These are phyloP conservation scores for Drosophila parabipectinata DNA, from an alignment of 1,140 invertebrate genomes.

Conservation along the genomic window DNA sequence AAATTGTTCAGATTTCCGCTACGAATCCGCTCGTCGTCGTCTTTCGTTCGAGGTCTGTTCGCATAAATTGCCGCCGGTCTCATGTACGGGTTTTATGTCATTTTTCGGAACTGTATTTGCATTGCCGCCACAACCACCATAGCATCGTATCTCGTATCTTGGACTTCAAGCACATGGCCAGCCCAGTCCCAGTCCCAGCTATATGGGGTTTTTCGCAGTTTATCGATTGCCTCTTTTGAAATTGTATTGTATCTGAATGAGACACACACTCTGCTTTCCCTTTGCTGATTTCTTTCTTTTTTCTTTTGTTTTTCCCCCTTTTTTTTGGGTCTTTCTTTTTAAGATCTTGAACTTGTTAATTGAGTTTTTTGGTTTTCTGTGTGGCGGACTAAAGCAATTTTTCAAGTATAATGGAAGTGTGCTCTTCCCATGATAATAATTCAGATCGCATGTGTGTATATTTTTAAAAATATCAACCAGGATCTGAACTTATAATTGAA, in stretches of 20 bases:
- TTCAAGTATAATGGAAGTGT: not conserved
- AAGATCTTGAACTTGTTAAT: constrained; percentile 51
- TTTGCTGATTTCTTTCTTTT: constrained; percentile 1
- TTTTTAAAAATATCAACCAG: constrained; percentile 6
- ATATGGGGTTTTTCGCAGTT: constrained; percentile 10
- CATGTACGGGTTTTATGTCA: constrained; percentile 52
- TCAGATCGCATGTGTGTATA: not conserved
- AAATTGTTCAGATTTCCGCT: constrained; percentile 64
- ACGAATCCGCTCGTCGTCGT: not conserved
- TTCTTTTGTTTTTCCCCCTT: not conserved
- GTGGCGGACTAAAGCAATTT: not conserved
- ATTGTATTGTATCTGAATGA: constrained; percentile 33
- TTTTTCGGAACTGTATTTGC: constrained; percentile 53
- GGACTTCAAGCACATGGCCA: constrained; percentile 50
- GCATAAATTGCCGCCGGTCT: constrained; percentile 60
- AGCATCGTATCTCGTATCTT: constrained; percentile 45
- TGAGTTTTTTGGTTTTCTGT: constrained; percentile 6
- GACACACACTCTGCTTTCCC: not conserved
- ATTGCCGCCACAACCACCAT: constrained; percentile 59
- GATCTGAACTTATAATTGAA: constrained; percentile 27
- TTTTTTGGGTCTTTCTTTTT: not conserved
- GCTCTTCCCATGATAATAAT: constrained; percentile 1
- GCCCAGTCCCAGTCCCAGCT: not conserved
- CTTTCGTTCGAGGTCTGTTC: constrained; percentile 41
- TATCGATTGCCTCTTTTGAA: constrained; percentile 11